Conservation (phyloP, 2,888 invertebrate genomes). For the Scaptomyza caliginosa region DNA sequence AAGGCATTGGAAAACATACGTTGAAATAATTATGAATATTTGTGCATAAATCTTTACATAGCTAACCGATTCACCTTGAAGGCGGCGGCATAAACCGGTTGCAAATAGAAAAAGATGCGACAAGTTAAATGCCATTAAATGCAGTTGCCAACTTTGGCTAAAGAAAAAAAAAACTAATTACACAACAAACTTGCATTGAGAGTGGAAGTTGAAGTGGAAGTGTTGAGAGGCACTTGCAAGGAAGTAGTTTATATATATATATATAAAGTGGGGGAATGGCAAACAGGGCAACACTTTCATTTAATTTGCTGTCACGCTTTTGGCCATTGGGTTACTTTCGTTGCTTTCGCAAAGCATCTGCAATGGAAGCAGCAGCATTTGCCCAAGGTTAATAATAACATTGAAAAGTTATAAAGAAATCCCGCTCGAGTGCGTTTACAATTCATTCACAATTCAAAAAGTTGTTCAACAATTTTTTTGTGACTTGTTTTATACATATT, state of each 20-base stretch:
- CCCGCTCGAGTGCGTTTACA: slow-evolving; percentile 8
- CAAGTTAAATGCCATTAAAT: slow-evolving; percentile 17
- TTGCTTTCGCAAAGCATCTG: slow-evolving; percentile 27
- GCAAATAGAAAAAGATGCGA: slow-evolving; percentile 42
- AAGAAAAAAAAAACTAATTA: slow-evolving; percentile 32
- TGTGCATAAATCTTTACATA: slow-evolving; percentile 58
- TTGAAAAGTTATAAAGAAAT: slow-evolving; percentile 7
- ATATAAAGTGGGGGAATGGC: slow-evolving; percentile 2
- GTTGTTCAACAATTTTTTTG: slow-evolving; percentile 16
- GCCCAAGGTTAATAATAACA: slow-evolving; percentile 9
- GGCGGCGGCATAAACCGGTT: slow-evolving; percentile 62
- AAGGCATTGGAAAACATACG: slow-evolving; percentile 23
- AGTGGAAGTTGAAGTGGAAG: background rate
- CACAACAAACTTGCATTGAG: slow-evolving; percentile 46
- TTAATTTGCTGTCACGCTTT: slow-evolving; percentile 35
- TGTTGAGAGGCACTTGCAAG: slow-evolving; percentile 13
- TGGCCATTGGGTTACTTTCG: slow-evolving; percentile 50
- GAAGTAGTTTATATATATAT: slow-evolving; percentile 18
- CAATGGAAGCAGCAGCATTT: background rate
- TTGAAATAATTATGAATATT: slow-evolving; percentile 22
- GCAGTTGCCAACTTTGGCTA: slow-evolving; percentile 28
- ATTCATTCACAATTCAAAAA: slow-evolving; percentile 21
- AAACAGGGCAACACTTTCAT: slow-evolving; percentile 59
- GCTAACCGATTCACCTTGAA: slow-evolving; percentile 65
- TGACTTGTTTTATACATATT: slow-evolving; percentile 35